Base-by-base conservation (phyloP, 2,888 invertebrate species). In the Agrochola macilenta region DNA sequence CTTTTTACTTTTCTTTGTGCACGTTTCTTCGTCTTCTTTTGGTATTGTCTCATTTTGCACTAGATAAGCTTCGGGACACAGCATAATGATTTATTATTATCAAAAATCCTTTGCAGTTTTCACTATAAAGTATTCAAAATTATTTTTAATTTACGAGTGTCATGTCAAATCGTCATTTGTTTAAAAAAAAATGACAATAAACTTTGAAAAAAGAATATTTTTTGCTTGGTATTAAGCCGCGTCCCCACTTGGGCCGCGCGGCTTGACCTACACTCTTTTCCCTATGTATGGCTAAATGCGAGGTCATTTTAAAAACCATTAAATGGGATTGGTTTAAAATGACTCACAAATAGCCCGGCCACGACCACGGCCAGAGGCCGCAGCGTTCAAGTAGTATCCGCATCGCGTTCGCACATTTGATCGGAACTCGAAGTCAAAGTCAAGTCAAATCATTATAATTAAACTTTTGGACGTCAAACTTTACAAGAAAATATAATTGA, bases 11-110 rank as follows among this genome's bases (percentile, higher is more conserved):
- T 93, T 94, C 77, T 91, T 93, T 79, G 81, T 87, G 85, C 87
- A 88, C 63, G 88, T 90, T 81, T 92, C 92, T 71, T 94, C 92
- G 68, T 92, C 92, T 81, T 93, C 93, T 90, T 93, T 95, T 71
- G 78, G 84, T 81, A 87, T 77, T 75, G 84, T 88, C 86, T 94
- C 94, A 83, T 92, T 94, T 88, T 93, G 93, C 79, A 92, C 88
- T 81, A 91, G 89, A 74, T 89, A 89, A 84, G 94, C 94, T 92
- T 96, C 96, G 76, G 96, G 95, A 90, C 95, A 94, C 88, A 95
- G 88, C 96, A 96, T 96, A 92, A 89, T 79, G 83, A 83, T 91
- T 85, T 85, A 72, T 87, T 76, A 86, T 86, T 88, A 88, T 87
- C 79, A 90, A 90, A 89, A 90, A 86, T 89, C 86, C 89, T 91